phyloP scores from a whole-genome alignment of 2,113 vertebrate genomes.

The Rhegmatorhina hoffmannsi region DNA sequence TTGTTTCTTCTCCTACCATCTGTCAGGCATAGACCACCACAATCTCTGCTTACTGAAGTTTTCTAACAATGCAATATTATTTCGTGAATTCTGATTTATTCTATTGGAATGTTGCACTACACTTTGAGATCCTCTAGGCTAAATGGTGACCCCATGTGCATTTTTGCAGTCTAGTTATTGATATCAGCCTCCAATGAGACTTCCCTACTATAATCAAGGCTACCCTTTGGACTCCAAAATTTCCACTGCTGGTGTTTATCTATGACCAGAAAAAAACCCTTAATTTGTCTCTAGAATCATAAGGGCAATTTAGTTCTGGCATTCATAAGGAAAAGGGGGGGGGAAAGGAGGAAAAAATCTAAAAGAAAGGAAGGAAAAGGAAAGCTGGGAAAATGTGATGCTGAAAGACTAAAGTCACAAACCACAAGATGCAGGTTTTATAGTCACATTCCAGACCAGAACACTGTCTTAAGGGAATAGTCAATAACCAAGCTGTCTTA shows the following conservation, averaged over 20 bases:
- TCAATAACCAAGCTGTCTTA: neutral
- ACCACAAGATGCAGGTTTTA: neutral
- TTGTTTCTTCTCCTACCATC: neutral
- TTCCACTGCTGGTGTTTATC: neutral
- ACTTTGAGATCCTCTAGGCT: neutral
- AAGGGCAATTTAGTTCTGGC: neutral
- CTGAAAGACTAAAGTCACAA: neutral
- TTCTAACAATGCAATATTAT: neutral
- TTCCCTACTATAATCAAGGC: neutral
- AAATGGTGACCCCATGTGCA: neutral
- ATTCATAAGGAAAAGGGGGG: accelerated
- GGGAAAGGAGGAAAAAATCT: too few relatives aligned
- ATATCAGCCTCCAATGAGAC: neutral
- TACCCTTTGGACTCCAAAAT: neutral
- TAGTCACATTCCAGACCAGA: neutral
- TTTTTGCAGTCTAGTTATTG: neutral
- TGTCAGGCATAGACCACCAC: neutral
- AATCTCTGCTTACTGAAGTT: neutral
- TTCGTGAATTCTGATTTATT: conserved; percentile 11
- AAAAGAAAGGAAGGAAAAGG: neutral
- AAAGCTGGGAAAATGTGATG: neutral
- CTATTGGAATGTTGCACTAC: neutral
- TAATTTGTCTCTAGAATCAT: neutral
- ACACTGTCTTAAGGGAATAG: neutral
- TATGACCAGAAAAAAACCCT: neutral